Base-by-base conservation (phyloP, 2,888 invertebrate species). In the Netelia melanura region DNA sequence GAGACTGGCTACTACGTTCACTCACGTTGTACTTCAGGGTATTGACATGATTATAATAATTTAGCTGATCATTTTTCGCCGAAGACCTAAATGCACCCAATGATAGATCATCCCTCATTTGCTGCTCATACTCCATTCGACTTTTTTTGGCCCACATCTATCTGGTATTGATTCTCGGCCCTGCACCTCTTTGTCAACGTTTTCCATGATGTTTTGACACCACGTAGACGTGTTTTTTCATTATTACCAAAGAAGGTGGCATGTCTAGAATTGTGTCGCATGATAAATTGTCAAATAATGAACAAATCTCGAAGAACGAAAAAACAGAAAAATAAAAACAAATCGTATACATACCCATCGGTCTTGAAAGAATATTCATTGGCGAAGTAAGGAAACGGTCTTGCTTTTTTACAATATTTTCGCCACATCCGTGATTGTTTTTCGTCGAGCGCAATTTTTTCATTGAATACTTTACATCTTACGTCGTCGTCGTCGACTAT, bases 61-160 rank as follows among this genome's bases (percentile, higher is more conserved):
- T 96, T 17, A 95, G 91, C 91, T 98, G 98, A 79, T 96, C 95
- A 67, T 95, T 95, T 91, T 98, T 98, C 90, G 98, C 98, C 90
- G 96, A 96, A 0, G 97, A n/a, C n/a, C n/a, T n/a, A n/a, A n/a
- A n/a, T n/a, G n/a, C n/a, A n/a, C n/a, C n/a, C n/a, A n/a, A n/a
- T n/a, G n/a, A n/a, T n/a, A n/a, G 96, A 91, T 97, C 97, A 0
- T 17, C 87, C 95, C 6, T 94, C 92, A 89, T n/a, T n/a, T n/a
- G n/a, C n/a, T n/a, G n/a, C n/a, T n/a, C n/a, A n/a, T n/a, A n/a
- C n/a, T n/a, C n/a, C n/a, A n/a, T n/a, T n/a, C n/a, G n/a, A n/a
- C n/a, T n/a, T n/a, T n/a, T n/a, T n/a, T n/a, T n/a, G n/a, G n/a
- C n/a, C n/a, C n/a, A n/a, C n/a, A n/a, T n/a, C n/a, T n/a, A n/a